A percentile compares a stretch with the other conserved stretches of the same genome.
Evolutionary conservation across 2,888 invertebrate genomes (phyloP).

Genomic region (Nemoura dubitans): DNA sequence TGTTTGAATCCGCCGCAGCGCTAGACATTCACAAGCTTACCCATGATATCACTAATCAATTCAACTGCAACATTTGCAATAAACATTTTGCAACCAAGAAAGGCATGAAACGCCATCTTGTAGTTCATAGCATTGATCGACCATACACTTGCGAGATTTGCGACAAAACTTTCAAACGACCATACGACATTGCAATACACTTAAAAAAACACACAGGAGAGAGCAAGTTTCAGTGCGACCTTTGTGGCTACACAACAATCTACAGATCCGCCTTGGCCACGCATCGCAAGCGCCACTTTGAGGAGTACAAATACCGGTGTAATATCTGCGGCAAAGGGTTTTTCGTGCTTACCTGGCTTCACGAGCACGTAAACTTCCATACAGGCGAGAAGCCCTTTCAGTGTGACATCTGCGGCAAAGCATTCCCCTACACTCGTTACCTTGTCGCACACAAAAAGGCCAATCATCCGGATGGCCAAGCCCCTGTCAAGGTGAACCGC

Average conservation of each 20-base stretch:
- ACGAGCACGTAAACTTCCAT: conserved; percentile 69
- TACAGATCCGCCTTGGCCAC: conserved; percentile 61
- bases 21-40: conserved; percentile 33
- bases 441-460: conserved; percentile 58
- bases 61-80: conserved; percentile 48
- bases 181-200: conserved; percentile 50
- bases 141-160: conserved; percentile 54
- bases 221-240: conserved; percentile 55
- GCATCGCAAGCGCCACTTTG: conserved; percentile 68
- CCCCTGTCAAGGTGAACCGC: conserved; percentile 57
- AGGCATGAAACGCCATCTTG: conserved; percentile 50
- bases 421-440: conserved; percentile 57
- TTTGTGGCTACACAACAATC: conserved; percentile 61
- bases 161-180: conserved; percentile 55
- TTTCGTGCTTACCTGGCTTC: conserved; percentile 63
- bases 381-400: conserved; percentile 64
- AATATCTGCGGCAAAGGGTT: conserved; percentile 67
- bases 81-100: conserved; percentile 48
- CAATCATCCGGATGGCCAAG: conserved; percentile 57
- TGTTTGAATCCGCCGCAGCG: conserved; percentile 20
- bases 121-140: conserved; percentile 53
- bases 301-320: conserved; percentile 66
- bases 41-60: not conserved
- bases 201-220: conserved; percentile 51
- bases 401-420: conserved; percentile 63